Evolutionary conservation across 2,888 invertebrate species (phyloP).

Genomic region (Linyphia triangularis): DNA sequence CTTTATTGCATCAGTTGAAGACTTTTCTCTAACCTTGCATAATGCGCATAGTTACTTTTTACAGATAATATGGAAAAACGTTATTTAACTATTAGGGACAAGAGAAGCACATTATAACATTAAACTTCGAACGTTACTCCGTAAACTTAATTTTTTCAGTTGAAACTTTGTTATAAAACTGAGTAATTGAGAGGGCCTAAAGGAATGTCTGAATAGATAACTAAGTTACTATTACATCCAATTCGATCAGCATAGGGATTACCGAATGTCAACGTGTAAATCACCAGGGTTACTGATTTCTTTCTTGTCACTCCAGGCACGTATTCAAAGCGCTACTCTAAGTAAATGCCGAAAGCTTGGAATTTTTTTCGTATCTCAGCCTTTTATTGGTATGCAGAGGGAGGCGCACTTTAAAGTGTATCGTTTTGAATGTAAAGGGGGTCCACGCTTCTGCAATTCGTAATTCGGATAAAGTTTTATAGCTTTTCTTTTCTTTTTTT

Average conservation of each 20-base stretch:
- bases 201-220: conserved; percentile 35
- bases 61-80: no score
- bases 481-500: conserved; percentile 4
- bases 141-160: no score
- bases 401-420: conserved; percentile 53
- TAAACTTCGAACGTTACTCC: not conserved
- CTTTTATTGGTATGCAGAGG: conserved; percentile 59
- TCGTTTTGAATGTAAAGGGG: conserved; percentile 64
- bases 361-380: not conserved
- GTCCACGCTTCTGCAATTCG: conserved; percentile 47
- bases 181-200: conserved; percentile 10
- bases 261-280: conserved; percentile 53
- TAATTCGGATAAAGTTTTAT: conserved; percentile 63
- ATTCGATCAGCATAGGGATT: conserved; percentile 45
- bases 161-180: not conserved
- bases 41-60: no score
- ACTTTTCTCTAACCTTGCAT: no score
- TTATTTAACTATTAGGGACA: no score
- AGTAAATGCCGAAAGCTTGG: conserved; percentile 39
- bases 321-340: conserved; percentile 64
- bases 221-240: conserved; percentile 38
- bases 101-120: no score
- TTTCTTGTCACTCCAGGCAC: conserved; percentile 48
- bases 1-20: no score
- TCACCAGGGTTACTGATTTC: conserved; percentile 29